These are phyloP conservation scores for Parnassius apollo DNA, from an alignment of 2,888 invertebrate genomes.

Conservation along the genomic window DNA sequence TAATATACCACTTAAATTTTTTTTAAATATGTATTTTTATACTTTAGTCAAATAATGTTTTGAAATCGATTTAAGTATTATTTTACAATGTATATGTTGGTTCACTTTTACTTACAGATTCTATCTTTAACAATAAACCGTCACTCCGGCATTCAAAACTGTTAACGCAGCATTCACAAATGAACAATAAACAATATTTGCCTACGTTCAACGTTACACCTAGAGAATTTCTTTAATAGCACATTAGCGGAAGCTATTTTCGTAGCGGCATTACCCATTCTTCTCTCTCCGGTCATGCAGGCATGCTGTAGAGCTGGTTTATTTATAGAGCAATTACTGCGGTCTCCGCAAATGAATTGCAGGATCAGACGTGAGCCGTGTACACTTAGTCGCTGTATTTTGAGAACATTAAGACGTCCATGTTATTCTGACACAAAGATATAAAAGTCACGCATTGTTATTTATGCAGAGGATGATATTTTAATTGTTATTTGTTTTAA, in stretches of 20 bases:
- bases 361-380: neutral
- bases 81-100: too few relatives aligned
- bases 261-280: slow-evolving; percentile 6
- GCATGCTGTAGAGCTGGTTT: slow-evolving; percentile 7
- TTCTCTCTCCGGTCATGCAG: slow-evolving; percentile 26
- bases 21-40: too few relatives aligned
- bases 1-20: too few relatives aligned
- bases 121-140: neutral
- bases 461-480: slow-evolving; percentile 2
- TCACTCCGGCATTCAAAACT: too few relatives aligned
- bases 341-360: slow-evolving; percentile 12
- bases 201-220: slow-evolving; percentile 1
- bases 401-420: slow-evolving; percentile 12
- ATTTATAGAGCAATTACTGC: slow-evolving; percentile 19
- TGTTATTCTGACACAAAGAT: slow-evolving; percentile 8
- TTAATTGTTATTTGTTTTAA: neutral
- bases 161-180: neutral
- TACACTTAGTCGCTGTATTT: slow-evolving; percentile 8
- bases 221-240: slow-evolving; percentile 13
- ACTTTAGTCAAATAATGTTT: too few relatives aligned
- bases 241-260: slow-evolving; percentile 2
- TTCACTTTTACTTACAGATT: too few relatives aligned
- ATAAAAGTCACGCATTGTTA: slow-evolving; percentile 4
- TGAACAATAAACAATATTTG: neutral
- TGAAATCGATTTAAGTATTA: too few relatives aligned